A percentile compares a stretch with the other conserved stretches of the same genome.
Conservation (phyloP, 2,888 invertebrate genomes). For the Drosophila anomalata region DNA sequence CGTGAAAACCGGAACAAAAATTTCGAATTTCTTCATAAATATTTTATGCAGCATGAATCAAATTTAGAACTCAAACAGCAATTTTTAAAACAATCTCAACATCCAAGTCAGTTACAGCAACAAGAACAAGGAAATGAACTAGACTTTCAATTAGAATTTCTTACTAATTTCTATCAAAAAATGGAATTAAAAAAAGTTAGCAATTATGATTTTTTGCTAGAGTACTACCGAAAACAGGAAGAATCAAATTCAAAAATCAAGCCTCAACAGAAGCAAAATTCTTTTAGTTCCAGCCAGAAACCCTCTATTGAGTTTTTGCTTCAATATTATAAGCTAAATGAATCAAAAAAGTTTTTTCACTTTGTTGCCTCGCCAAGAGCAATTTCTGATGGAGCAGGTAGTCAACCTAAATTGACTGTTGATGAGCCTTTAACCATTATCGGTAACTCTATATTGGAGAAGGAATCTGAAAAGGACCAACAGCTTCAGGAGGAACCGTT, state of each 20-base stretch:
- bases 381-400: constrained; percentile 80
- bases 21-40: constrained; percentile 82
- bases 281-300: constrained; percentile 69
- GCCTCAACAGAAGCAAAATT: constrained; percentile 32
- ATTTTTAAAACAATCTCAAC: constrained; percentile 68
- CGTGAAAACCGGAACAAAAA: constrained; percentile 73
- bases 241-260: constrained; percentile 62
- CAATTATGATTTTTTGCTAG: constrained; percentile 83
- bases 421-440: constrained; percentile 45
- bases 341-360: constrained; percentile 84
- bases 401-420: constrained; percentile 62
- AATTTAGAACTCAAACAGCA: constrained; percentile 75
- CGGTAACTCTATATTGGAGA: constrained; percentile 39
- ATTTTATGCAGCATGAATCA: constrained; percentile 81
- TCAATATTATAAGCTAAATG: constrained; percentile 83
- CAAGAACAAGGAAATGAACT: constrained; percentile 37
- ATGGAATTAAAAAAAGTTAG: constrained; percentile 81
- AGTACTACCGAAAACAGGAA: constrained; percentile 83
- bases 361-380: constrained; percentile 84
- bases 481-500: neutral
- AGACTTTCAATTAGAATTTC: constrained; percentile 79
- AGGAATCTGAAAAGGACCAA: constrained; percentile 9
- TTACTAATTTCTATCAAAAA: constrained; percentile 83
- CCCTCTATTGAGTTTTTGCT: constrained; percentile 82
- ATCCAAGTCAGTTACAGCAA: constrained; percentile 41